phyloP scores from a whole-genome alignment of 1,140 invertebrate genomes.

The Drosophila sp. region DNA sequence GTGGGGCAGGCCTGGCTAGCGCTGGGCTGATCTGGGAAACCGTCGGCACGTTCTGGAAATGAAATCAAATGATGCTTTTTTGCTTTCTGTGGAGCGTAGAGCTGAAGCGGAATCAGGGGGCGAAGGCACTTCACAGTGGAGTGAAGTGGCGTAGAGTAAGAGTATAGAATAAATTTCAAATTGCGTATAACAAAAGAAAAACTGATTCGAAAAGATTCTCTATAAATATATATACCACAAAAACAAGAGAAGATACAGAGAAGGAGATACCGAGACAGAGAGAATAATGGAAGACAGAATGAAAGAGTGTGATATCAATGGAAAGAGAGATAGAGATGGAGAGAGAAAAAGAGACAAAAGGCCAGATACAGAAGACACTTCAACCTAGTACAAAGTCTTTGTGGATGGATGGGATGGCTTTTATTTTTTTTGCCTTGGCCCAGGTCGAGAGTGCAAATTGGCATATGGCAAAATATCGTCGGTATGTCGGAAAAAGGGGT shows the following conservation, averaged over 20 bases:
- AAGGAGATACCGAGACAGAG: neutral
- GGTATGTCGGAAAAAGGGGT: neutral
- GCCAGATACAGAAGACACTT: neutral
- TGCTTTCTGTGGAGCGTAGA: constrained; percentile 42
- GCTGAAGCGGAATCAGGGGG: constrained; percentile 11
- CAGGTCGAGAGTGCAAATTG: constrained; percentile 70
- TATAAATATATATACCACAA: neutral
- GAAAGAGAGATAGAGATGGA: neutral
- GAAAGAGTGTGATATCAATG: neutral
- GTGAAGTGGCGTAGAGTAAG: neutral
- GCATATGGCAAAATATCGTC: constrained; percentile 48
- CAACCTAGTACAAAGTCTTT: neutral
- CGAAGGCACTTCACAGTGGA: constrained; percentile 15
- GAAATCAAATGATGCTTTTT: constrained; percentile 67
- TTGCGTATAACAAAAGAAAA: constrained; percentile 2
- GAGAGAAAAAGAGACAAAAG: neutral
- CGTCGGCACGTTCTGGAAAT: constrained; percentile 64
- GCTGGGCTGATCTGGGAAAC: constrained; percentile 14
- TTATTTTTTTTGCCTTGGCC: constrained; percentile 29
- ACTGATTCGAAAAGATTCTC: constrained; percentile 3
- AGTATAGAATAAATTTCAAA: constrained; percentile 9
- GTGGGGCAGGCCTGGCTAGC: constrained; percentile 50
- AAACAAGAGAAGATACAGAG: neutral
- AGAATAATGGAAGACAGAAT: neutral
- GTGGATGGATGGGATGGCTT: neutral